A percentile compares a stretch with the other conserved stretches of the same genome.
These are phyloP conservation scores for Polypedilum vanderplanki DNA, from an alignment of 1,140 invertebrate species.

Conservation along the genomic window DNA sequence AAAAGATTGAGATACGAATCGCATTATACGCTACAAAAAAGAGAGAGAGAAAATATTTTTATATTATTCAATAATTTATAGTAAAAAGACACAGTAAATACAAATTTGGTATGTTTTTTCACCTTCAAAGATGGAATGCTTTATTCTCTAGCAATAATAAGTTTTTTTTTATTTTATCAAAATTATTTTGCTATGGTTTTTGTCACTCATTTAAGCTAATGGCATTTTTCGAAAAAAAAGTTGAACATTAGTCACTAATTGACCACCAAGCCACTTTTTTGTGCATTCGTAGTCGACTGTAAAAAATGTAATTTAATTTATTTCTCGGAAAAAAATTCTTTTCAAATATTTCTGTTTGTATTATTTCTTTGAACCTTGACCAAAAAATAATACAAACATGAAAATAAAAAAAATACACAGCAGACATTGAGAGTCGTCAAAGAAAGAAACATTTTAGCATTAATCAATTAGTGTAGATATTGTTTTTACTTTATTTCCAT, in stretches of 20 bases:
- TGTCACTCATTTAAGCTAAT: neutral
- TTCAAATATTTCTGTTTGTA: conserved; percentile 10
- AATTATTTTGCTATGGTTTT: neutral
- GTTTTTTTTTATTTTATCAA: conserved; percentile 22
- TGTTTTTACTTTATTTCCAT: neutral
- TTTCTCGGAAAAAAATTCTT: neutral
- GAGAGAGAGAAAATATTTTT: neutral
- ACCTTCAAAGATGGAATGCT: conserved; percentile 1
- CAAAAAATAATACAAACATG: neutral
- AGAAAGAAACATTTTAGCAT: neutral
- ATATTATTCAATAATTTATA: conserved; percentile 23
- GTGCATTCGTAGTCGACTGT: neutral
- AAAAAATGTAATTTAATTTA: neutral
- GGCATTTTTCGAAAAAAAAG: neutral
- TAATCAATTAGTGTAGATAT: neutral
- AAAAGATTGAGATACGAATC: conserved; percentile 14
- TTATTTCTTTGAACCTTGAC: neutral
- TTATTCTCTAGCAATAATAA: neutral
- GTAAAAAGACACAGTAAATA: neutral
- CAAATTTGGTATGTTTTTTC: conserved; percentile 2
- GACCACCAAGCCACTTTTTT: neutral
- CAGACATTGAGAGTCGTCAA: neutral
- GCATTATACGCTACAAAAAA: neutral
- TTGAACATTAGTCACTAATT: neutral
- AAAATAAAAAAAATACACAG: neutral